Base-by-base conservation (phyloP, 2,888 invertebrate genomes). In the Athalia rosae region DNA sequence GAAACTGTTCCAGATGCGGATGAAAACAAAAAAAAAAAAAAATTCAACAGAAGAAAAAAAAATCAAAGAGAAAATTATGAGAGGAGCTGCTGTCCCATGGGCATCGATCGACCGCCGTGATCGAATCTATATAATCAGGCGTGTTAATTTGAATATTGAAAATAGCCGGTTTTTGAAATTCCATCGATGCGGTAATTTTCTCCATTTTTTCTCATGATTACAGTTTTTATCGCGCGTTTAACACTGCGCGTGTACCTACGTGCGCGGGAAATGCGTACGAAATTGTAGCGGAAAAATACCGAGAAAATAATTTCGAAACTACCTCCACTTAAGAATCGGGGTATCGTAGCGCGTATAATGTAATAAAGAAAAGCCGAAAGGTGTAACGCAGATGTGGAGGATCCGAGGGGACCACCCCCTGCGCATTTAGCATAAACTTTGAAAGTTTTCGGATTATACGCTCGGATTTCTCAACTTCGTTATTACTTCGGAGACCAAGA, bases 351-450 rank as follows among this genome's bases (percentile, higher is more conserved):
- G n/a, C 28, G 28, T 28, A 28, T 28, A 28, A 28, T 28, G 28
- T 28, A 28, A 28, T 64, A 0, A 41, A 53, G 15, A 3, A 13
- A 15, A 41, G 0, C 47, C 58, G 11, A 71, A 71, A 71, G 71
- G 71, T 71, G 71, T 56, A 58, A 58, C 58, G 43, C 71, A 71
- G 56, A 71, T 71, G 71, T 58, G 58, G 50, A 58, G 43, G 58
- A 58, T 45, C 45, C 15, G 5, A 45, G 47, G 47, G 61, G 74
- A 74, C 74, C 74, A 74, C 74, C 74, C 74, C 50, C 62, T n/a
- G 74, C 62, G 74, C 74, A 62, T 74, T 74, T 74, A 74, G 74
- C 74, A 74, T 74, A 74, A 74, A 74, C 28, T 74, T 48, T 5
- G 28, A 62, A 61, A 61, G 28, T 28, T 74, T 74, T 62, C 48